Percentiles rank a stretch among this genome's conserved stretches.
Evolutionary conservation across 1,140 invertebrate genomes (phyloP).

Genomic region (Monochamus saltuarius): DNA sequence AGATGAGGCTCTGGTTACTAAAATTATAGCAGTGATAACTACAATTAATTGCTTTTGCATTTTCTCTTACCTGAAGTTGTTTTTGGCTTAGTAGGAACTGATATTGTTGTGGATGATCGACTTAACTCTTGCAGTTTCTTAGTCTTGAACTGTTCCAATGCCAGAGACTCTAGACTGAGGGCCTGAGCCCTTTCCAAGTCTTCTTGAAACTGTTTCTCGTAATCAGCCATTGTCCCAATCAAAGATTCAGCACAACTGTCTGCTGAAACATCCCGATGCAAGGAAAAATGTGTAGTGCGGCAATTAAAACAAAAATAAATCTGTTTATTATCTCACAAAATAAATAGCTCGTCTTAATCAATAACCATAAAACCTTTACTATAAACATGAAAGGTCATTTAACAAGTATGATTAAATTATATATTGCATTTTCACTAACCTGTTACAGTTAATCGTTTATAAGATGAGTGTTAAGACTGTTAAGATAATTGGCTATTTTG

Average conservation of each 20-base stretch:
- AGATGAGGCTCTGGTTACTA: conserved; percentile 44
- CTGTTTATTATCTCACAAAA: too few relatives aligned
- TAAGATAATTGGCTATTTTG: too few relatives aligned
- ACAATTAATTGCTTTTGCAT: not conserved
- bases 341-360: too few relatives aligned
- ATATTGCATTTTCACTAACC: too few relatives aligned
- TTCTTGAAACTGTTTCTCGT: conserved; percentile 79
- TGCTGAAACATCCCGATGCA: not conserved
- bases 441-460: not conserved
- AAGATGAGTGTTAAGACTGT: too few relatives aligned
- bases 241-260: not conserved
- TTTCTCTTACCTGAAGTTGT: conserved; percentile 34
- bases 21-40: conserved; percentile 12
- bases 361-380: too few relatives aligned
- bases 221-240: conserved; percentile 55
- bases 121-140: conserved; percentile 57
- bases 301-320: not conserved
- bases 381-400: too few relatives aligned
- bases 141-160: conserved; percentile 75
- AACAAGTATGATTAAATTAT: too few relatives aligned
- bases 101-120: conserved; percentile 25
- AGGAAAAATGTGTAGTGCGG: not conserved
- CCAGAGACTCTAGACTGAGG: conserved; percentile 79
- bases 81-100: conserved; percentile 29
- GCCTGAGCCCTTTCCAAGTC: conserved; percentile 84